Percentiles rank a stretch among this genome's conserved stretches.
phyloP scores from a whole-genome alignment of 1,140 invertebrate genomes.

The Bombus soroeensis region DNA sequence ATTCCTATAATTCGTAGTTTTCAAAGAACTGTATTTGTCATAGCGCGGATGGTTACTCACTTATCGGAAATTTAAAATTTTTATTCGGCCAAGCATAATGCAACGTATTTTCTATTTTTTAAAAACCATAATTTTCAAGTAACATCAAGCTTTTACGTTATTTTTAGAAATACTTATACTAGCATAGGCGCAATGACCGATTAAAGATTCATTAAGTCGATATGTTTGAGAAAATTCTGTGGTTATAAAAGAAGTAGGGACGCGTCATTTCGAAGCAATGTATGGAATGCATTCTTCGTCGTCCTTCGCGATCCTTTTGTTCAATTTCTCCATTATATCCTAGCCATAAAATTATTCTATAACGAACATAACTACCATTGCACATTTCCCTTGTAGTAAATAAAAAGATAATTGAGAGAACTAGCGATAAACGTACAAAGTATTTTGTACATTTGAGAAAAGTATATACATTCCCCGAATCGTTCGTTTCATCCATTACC shows the following conservation, averaged over 20 bases:
- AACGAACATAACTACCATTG: background rate
- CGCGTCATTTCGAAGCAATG: conserved; percentile 50
- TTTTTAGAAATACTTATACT: too few species aligned
- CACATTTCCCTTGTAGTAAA: too few species aligned
- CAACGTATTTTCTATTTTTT: too few species aligned
- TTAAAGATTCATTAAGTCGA: background rate
- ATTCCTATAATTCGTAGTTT: background rate
- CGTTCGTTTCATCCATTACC: too few species aligned
- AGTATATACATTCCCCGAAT: background rate
- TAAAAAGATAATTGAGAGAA: background rate
- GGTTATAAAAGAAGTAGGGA: conserved; percentile 24
- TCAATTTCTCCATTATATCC: conserved; percentile 1
- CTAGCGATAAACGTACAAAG: background rate
- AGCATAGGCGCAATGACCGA: background rate
- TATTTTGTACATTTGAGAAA: background rate
- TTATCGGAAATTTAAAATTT: too few species aligned
- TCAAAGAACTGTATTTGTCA: background rate
- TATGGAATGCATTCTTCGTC: conserved; percentile 45
- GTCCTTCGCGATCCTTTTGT: conserved; percentile 39
- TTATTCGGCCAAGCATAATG: too few species aligned
- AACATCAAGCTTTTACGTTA: too few species aligned
- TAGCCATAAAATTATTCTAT: background rate
- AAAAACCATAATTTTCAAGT: too few species aligned
- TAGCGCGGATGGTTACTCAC: too few species aligned
- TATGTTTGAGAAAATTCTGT: background rate